Evolutionary conservation across 2,888 invertebrate species (phyloP).

Genomic region (Crocallis elinguaria): DNA sequence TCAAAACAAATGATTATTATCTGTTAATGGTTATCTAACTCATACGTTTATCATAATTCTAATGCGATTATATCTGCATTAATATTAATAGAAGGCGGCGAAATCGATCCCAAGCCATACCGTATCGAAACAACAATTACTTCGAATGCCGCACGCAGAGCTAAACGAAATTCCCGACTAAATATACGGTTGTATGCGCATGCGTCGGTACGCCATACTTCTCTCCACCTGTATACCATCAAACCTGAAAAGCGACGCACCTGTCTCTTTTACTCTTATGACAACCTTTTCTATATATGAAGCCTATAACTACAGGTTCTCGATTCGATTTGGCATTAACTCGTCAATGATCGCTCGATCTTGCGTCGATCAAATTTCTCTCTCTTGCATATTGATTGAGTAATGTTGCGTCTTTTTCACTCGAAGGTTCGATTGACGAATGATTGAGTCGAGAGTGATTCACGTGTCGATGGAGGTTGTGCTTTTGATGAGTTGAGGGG

Average conservation of each 20-base stretch:
- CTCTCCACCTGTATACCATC: constrained; percentile 49
- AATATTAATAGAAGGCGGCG: constrained; percentile 50
- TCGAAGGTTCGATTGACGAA: constrained; percentile 71
- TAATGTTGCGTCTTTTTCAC: constrained; percentile 67
- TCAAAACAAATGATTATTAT: constrained; percentile 18
- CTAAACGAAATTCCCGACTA: constrained; percentile 64
- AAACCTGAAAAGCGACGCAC: constrained; percentile 55
- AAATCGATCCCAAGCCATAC: constrained; percentile 50
- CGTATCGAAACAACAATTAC: constrained; percentile 73
- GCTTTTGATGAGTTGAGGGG: constrained; percentile 54
- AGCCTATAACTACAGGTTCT: constrained; percentile 55
- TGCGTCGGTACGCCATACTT: constrained; percentile 61
- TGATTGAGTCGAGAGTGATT: constrained; percentile 64
- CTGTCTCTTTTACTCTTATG: constrained; percentile 62
- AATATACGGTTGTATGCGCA: constrained; percentile 62
- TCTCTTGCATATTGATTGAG: constrained; percentile 52
- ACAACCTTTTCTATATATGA: constrained; percentile 28
- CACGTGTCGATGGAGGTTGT: constrained; percentile 67
- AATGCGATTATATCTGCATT: constrained; percentile 42
- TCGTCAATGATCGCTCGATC: constrained; percentile 63
- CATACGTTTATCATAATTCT: constrained; percentile 24
- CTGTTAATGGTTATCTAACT: constrained; percentile 19
- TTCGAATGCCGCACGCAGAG: constrained; percentile 58
- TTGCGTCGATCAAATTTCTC: constrained; percentile 57
- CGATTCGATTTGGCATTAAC: constrained; percentile 67